phyloP scores from a whole-genome alignment of 53 echinoderm and acorn worm species.

The Patiria pectinifera region DNA sequence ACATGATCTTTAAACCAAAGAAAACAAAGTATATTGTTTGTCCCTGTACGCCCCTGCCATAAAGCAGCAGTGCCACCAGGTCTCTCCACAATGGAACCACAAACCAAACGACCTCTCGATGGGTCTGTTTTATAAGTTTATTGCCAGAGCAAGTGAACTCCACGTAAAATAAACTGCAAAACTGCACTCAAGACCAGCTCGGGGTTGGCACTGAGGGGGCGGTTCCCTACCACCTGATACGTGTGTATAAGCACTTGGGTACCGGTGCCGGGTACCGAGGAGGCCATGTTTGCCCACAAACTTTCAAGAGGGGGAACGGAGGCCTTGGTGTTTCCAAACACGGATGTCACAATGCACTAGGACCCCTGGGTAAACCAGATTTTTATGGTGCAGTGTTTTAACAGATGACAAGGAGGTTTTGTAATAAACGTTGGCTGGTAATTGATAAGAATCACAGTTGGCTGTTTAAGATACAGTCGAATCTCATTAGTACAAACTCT shows the following conservation, averaged over 20 bases:
- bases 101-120: not conserved
- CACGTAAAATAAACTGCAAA: not conserved
- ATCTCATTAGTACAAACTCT: too few relatives aligned
- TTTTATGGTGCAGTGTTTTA: too few relatives aligned
- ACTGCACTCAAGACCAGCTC: not conserved
- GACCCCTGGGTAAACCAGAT: not conserved
- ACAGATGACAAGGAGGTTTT: too few relatives aligned
- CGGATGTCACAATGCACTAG: not conserved
- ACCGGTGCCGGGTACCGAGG: not conserved
- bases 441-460: too few relatives aligned
- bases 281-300: not conserved
- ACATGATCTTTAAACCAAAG: not conserved
- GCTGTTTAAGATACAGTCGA: too few relatives aligned
- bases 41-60: not conserved
- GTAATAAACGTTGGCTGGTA: too few relatives aligned
- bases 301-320: not conserved
- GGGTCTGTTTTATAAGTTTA: not conserved
- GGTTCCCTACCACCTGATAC: slow-evolving; percentile 4
- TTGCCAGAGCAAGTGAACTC: not conserved
- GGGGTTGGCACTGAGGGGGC: not conserved
- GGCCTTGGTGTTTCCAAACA: not conserved
- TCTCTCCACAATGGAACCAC: not conserved
- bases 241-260: not conserved
- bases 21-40: not conserved
- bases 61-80: not conserved